phyloP scores from a whole-genome alignment of 2,113 vertebrate species.

The Otis tarda region DNA sequence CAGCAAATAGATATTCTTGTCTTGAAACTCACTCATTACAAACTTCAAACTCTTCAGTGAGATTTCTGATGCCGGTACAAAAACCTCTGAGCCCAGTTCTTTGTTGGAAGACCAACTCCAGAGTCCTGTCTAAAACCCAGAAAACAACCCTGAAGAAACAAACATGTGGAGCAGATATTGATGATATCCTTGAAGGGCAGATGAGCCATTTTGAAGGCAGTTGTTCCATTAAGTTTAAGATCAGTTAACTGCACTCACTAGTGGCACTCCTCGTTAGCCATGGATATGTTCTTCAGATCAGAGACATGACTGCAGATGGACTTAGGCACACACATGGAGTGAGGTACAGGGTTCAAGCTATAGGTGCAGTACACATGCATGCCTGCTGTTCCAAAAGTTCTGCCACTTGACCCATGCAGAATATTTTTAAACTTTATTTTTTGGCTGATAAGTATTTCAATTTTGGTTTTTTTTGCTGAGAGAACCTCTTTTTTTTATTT shows the following conservation, averaged over 20 bases:
- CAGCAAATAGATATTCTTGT: not conserved
- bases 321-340: not conserved
- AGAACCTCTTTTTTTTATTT: constrained; percentile 62
- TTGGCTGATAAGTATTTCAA: constrained; percentile 67
- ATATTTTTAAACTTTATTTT: constrained; percentile 58
- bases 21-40: not conserved
- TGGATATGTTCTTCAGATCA: not conserved
- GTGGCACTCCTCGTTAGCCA: not conserved
- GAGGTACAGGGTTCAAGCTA: not conserved
- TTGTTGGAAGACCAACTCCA: not conserved
- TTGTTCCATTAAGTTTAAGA: not conserved
- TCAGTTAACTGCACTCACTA: not conserved
- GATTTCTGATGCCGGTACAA: not conserved
- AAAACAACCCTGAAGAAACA: not conserved
- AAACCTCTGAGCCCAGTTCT: not conserved
- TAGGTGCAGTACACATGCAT: not conserved
- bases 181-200: not conserved
- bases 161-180: not conserved
- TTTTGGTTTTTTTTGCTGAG: constrained; percentile 73
- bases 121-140: not conserved
- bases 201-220: not conserved
- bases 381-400: constrained; percentile 49
- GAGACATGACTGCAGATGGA: not conserved
- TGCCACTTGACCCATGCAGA: constrained; percentile 46
- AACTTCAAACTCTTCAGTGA: not conserved